Evolutionary conservation across 2,888 invertebrate species (phyloP).

Genomic region (Synanthedon myopaeformis): DNA sequence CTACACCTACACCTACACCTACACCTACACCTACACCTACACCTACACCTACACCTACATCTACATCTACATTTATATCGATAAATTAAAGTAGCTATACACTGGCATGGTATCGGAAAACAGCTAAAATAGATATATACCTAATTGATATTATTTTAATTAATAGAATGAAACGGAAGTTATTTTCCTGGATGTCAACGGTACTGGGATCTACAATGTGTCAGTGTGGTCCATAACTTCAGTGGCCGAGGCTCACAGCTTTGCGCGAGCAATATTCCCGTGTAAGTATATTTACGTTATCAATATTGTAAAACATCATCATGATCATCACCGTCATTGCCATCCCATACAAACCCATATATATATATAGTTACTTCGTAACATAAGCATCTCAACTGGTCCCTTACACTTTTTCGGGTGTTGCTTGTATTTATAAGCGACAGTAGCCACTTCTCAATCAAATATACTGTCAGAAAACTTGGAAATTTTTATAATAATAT

Average conservation of each 20-base stretch:
- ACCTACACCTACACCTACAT: too few relatives aligned
- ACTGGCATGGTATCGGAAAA: too few relatives aligned
- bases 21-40: too few relatives aligned
- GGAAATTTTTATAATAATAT: too few relatives aligned
- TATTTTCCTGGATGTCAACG: constrained; percentile 23
- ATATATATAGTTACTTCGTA: too few relatives aligned
- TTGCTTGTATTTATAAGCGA: not conserved
- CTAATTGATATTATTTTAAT: not conserved
- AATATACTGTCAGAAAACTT: not conserved
- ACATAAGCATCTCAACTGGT: too few relatives aligned
- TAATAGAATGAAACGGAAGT: constrained; percentile 31
- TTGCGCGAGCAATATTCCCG: constrained; percentile 21
- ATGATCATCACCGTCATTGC: not conserved
- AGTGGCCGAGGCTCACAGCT: constrained; percentile 11
- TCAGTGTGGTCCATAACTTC: constrained; percentile 21
- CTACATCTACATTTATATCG: too few relatives aligned
- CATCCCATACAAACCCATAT: not conserved
- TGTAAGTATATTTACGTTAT: constrained; percentile 20
- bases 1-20: too few relatives aligned
- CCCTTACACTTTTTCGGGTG: too few relatives aligned
- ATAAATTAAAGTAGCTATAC: too few relatives aligned
- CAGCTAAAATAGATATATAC: too few relatives aligned
- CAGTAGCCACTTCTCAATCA: too few relatives aligned
- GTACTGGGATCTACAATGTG: constrained; percentile 24
- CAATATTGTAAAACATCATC: not conserved